These are phyloP conservation scores for Periparus ater DNA, from an alignment of 2,797 vertebrate genomes.

Conservation along the genomic window DNA sequence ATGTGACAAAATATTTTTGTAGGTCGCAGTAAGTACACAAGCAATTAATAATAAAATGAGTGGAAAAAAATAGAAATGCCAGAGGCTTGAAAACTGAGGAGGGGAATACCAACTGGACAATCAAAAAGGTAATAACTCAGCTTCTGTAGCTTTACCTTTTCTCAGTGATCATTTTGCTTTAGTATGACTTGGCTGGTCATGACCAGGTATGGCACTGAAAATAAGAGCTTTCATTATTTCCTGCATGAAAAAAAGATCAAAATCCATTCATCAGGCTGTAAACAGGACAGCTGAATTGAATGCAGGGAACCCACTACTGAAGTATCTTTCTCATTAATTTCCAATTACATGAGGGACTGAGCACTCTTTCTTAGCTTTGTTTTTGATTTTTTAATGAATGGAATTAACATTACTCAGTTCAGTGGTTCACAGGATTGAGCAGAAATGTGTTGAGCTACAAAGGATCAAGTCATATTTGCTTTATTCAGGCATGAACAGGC, in stretches of 20 bases:
- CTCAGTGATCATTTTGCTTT: background rate
- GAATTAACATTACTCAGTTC: constrained; percentile 42
- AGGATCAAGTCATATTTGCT: constrained; percentile 13
- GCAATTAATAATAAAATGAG: background rate
- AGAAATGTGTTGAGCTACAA: constrained; percentile 34
- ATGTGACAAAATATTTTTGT: background rate
- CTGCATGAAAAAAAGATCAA: background rate
- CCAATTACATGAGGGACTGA: constrained; percentile 19
- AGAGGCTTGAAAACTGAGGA: background rate
- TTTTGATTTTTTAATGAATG: constrained; percentile 21
- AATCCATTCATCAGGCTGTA: constrained; percentile 1
- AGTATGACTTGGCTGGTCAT: background rate
- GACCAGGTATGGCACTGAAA: constrained; percentile 17
- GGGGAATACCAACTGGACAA: background rate
- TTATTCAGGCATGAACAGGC: constrained; percentile 24
- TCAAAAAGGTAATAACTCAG: background rate
- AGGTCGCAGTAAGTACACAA: background rate
- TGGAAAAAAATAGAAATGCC: background rate
- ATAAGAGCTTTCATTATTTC: background rate
- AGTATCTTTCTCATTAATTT: constrained; percentile 34
- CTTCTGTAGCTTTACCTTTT: background rate
- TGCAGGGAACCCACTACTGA: background rate
- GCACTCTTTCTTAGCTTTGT: constrained; percentile 18
- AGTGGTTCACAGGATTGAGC: constrained; percentile 17
- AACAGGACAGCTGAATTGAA: background rate